phyloP scores from a whole-genome alignment of 1,140 invertebrate species.

The Myzus persicae region DNA sequence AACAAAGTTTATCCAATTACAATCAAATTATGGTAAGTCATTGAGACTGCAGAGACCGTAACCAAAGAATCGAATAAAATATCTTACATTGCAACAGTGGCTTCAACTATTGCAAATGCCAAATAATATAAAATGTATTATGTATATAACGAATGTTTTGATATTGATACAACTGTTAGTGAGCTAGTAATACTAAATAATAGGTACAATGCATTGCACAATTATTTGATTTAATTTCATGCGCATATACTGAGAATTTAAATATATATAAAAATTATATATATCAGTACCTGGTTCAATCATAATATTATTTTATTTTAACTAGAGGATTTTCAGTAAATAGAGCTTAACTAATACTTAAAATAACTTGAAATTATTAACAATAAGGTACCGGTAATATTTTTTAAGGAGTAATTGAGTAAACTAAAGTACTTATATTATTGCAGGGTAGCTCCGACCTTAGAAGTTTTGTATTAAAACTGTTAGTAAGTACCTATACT shows the following conservation, averaged over 20 bases:
- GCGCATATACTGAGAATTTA: not conserved
- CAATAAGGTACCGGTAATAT: not conserved
- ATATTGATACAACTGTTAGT: not conserved
- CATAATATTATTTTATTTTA: not conserved
- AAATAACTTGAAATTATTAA: not conserved
- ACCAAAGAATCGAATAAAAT: not conserved
- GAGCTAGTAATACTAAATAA: not conserved
- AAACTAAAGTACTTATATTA: not conserved
- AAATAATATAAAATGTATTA: too few relatives aligned
- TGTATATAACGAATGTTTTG: not conserved
- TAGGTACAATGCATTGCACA: not conserved
- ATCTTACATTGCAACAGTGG: not conserved
- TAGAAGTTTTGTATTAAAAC: not conserved
- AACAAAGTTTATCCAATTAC: constrained; percentile 26
- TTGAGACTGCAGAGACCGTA: not conserved
- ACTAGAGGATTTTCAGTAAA: not conserved
- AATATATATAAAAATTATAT: not conserved
- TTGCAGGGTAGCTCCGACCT: not conserved
- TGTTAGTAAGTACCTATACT: not conserved
- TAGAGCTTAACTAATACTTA: not conserved
- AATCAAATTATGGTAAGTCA: constrained; percentile 35
- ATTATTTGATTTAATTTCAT: not conserved
- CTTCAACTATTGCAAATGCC: not conserved
- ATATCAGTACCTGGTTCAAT: not conserved
- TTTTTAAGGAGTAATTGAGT: not conserved